Evolutionary conservation across 2,113 vertebrate genomes (phyloP).

Genomic region (Eolophus roseicapilla): DNA sequence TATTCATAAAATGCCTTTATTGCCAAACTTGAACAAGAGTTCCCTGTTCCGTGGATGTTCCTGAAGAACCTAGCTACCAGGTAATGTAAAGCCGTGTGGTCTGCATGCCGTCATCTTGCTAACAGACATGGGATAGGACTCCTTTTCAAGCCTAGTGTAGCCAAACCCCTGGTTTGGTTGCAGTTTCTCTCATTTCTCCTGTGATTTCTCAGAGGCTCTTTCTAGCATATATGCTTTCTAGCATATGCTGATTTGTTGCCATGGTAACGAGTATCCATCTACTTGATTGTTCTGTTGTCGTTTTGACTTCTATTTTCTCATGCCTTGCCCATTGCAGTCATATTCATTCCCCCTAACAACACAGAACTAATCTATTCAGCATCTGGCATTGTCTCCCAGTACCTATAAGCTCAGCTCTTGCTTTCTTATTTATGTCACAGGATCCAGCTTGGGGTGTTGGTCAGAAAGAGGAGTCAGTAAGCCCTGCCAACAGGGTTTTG

Average conservation of each 20-base stretch:
- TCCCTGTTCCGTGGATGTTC: neutral
- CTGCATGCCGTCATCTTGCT: neutral
- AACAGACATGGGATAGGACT: neutral
- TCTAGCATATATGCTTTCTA: neutral
- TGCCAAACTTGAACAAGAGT: neutral
- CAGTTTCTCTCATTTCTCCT: neutral
- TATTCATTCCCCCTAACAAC: neutral
- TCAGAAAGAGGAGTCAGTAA: neutral
- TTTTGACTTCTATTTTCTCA: neutral
- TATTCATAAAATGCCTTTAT: neutral
- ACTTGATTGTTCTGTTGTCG: neutral
- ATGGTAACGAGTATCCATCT: neutral
- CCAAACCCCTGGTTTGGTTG: neutral
- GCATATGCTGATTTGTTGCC: neutral
- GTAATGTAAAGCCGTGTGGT: rapidly evolving
- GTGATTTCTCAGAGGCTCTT: neutral
- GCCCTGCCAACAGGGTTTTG: neutral
- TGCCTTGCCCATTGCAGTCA: neutral
- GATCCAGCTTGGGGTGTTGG: neutral
- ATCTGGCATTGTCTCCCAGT: neutral
- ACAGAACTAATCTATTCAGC: neutral
- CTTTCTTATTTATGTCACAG: neutral
- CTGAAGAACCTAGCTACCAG: neutral
- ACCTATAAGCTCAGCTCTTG: neutral
- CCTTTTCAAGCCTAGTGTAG: neutral